A percentile compares a stretch with the other conserved stretches of the same genome.
phyloP scores from a whole-genome alignment of 2,113 vertebrate genomes.

The Rattus norvegicus region DNA sequence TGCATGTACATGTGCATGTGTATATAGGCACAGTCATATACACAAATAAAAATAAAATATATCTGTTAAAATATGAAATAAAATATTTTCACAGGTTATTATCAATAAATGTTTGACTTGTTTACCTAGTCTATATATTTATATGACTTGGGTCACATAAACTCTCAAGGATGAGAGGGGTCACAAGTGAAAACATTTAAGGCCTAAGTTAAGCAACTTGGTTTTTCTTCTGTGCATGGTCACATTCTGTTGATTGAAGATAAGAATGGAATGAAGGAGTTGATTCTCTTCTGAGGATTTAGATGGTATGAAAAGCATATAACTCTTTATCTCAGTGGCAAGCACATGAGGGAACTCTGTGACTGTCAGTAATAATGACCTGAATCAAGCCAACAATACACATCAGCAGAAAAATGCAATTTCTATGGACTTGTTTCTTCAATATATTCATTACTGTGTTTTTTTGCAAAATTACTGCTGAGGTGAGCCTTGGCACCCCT shows the following conservation, averaged over 20 bases:
- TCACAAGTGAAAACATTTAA: neutral
- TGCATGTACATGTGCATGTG: too few species aligned
- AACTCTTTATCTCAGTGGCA: neutral
- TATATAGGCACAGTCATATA: neutral
- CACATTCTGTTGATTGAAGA: neutral
- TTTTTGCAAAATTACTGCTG: neutral
- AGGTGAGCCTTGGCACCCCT: neutral
- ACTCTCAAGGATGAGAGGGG: neutral
- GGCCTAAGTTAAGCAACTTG: neutral
- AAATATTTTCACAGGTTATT: too few species aligned
- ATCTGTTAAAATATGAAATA: neutral
- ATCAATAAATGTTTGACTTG: neutral
- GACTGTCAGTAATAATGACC: neutral
- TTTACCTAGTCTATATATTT: too few species aligned
- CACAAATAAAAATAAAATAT: neutral
- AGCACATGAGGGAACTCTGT: neutral
- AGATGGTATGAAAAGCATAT: neutral
- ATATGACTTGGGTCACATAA: neutral
- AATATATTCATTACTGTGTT: neutral
- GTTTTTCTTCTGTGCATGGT: neutral
- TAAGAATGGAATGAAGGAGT: neutral
- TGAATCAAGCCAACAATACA: neutral
- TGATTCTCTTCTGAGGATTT: neutral
- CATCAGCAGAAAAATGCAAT: neutral
- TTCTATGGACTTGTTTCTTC: neutral